Percentiles rank a stretch among this genome's conserved stretches.
Conservation (phyloP, 2,113 vertebrate species). For the Rostratula benghalensis region DNA sequence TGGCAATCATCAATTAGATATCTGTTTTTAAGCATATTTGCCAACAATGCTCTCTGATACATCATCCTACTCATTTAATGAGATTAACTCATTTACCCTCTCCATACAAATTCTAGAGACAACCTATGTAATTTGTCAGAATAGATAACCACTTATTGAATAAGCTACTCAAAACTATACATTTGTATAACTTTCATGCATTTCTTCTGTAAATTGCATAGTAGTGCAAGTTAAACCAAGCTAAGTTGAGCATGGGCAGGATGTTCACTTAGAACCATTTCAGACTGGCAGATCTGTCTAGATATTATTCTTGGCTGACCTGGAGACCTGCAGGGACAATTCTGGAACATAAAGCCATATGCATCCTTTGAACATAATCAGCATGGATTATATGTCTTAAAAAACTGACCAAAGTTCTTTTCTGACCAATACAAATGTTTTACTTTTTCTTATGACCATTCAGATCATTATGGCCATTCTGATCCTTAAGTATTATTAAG, state of each 20-base stretch:
- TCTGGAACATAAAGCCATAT: background rate
- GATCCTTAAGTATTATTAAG: background rate
- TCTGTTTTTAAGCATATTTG: background rate
- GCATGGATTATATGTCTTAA: background rate
- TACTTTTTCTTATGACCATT: background rate
- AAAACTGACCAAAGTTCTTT: background rate
- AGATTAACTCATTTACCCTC: background rate
- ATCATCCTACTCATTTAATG: background rate
- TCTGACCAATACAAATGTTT: conserved; percentile 2
- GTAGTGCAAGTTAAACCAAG: background rate
- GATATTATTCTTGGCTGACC: background rate
- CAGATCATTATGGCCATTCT: background rate
- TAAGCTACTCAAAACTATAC: background rate
- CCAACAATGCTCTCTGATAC: background rate
- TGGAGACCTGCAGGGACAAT: background rate
- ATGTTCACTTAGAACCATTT: background rate
- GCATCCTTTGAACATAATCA: conserved; percentile 11
- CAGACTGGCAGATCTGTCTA: background rate
- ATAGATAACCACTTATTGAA: background rate
- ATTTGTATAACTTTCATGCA: background rate
- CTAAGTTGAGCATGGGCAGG: background rate
- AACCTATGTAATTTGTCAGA: background rate
- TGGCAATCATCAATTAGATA: background rate
- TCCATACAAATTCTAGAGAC: background rate
- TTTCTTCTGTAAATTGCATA: background rate